Conservation (phyloP, 2,888 invertebrate genomes). For the Tyria jacobaeae region DNA sequence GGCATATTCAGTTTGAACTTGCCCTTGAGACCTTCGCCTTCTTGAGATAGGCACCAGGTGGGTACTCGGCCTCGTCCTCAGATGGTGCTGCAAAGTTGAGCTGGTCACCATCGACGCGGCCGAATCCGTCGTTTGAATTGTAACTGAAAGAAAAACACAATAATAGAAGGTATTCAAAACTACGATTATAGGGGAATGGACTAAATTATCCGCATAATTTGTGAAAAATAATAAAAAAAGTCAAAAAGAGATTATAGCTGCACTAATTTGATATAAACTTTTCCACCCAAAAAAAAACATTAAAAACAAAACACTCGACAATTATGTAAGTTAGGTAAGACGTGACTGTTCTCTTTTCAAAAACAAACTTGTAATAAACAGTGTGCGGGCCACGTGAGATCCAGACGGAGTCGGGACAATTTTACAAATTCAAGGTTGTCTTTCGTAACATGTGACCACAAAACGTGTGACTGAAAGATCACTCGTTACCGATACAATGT, state of each 20-base stretch:
- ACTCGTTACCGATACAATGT: conserved; percentile 7
- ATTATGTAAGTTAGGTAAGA: background rate
- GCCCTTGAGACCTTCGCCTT: conserved; percentile 90
- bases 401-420: conserved; percentile 15
- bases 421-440: conserved; percentile 37
- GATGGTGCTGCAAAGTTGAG: conserved; percentile 89
- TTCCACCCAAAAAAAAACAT: background rate
- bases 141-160: conserved; percentile 75
- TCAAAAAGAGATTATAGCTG: too few species aligned
- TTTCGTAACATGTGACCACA: conserved; percentile 39
- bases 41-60: conserved; percentile 87
- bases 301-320: background rate
- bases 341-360: background rate
- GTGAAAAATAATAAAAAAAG: too few species aligned
- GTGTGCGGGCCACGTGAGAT: background rate
- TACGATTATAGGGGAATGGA: background rate
- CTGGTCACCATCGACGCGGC: conserved; percentile 77
- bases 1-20: conserved; percentile 80
- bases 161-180: background rate
- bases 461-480: conserved; percentile 45
- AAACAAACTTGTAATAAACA: conserved; percentile 9
- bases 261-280: too few species aligned
- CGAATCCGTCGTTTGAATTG: conserved; percentile 83
- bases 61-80: conserved; percentile 91
- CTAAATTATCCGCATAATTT: too few species aligned